A percentile compares a stretch with the other conserved stretches of the same genome.
phyloP scores from a whole-genome alignment of 2,113 vertebrate genomes.

The Spizaetus ornatus region DNA sequence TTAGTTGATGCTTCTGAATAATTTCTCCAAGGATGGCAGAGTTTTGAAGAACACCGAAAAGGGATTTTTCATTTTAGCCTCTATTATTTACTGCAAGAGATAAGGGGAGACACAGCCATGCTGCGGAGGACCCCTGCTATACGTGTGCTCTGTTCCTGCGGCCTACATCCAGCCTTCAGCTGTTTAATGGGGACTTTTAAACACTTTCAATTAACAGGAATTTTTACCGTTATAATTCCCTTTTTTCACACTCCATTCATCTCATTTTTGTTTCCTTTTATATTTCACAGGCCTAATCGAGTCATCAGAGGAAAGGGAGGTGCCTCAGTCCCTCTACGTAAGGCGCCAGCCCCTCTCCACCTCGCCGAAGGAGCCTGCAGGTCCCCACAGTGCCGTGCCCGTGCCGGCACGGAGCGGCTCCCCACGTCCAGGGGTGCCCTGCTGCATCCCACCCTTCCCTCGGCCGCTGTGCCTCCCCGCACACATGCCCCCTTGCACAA shows the following conservation, averaged over 20 bases:
- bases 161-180: background rate
- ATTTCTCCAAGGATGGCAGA: background rate
- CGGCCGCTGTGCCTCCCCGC: fast-evolving
- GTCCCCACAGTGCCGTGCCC: fast-evolving
- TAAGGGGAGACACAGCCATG: background rate
- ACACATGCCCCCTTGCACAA: background rate
- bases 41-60: background rate
- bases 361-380: background rate
- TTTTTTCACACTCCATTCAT: background rate
- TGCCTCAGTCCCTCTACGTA: fast-evolving
- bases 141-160: background rate
- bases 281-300: background rate
- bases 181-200: background rate
- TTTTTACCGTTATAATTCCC: background rate
- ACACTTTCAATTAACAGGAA: background rate
- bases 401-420: fast-evolving
- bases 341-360: fast-evolving
- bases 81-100: background rate
- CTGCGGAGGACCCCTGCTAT: background rate
- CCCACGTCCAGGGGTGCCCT: fast-evolving
- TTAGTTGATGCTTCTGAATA: background rate
- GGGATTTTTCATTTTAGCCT: background rate
- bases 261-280: background rate
- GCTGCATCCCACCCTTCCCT: background rate
- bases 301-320: background rate